Percentiles rank a stretch among this genome's conserved stretches.
phyloP scores from a whole-genome alignment of 2,113 vertebrate species.

The Rynchops niger region DNA sequence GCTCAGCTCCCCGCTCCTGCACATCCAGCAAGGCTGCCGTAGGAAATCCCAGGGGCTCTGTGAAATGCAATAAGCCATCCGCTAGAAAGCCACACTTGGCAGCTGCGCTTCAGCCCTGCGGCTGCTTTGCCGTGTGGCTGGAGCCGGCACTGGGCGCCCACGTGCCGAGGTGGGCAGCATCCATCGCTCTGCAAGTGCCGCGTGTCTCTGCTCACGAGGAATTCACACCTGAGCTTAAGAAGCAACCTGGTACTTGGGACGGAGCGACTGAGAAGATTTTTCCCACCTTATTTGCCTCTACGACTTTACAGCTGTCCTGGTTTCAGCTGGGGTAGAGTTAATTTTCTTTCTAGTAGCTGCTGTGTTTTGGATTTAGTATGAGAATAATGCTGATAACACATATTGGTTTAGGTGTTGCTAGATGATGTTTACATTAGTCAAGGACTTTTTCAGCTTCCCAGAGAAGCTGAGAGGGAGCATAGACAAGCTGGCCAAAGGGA shows the following conservation, averaged over 20 bases:
- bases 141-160: fast-evolving
- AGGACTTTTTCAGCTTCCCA: background rate
- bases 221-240: background rate
- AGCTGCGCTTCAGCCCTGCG: background rate
- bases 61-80: background rate
- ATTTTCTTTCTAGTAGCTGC: background rate
- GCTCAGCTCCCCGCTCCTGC: fast-evolving
- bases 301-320: background rate
- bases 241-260: background rate
- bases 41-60: background rate
- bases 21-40: background rate
- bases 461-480: background rate
- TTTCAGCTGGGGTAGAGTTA: background rate
- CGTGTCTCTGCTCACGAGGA: fast-evolving
- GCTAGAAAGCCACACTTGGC: background rate
- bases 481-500: background rate
- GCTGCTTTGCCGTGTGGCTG: background rate
- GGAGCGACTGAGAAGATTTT: background rate
- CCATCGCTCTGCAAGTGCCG: fast-evolving
- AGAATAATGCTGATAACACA: background rate
- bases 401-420: background rate
- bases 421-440: background rate
- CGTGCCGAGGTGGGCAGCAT: background rate
- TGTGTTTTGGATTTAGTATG: background rate
- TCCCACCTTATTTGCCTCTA: background rate